Percentiles rank a stretch among this genome's conserved stretches.
Evolutionary conservation across 2,888 invertebrate genomes (phyloP).

Genomic region (Rotaria magnacalcarata): DNA sequence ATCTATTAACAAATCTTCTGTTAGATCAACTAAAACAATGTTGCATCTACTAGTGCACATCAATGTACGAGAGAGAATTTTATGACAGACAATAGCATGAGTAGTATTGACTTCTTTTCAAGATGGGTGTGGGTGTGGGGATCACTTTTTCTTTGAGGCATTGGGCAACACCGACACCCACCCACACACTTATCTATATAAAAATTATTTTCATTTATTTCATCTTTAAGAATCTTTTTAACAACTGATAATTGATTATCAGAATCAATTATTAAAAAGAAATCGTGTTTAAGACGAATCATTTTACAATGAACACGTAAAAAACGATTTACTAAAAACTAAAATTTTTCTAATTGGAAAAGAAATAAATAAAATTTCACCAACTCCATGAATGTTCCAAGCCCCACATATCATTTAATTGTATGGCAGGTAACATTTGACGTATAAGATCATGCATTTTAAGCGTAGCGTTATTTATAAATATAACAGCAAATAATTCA

Average conservation of each 20-base stretch:
- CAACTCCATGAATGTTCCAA: background rate
- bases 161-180: too few relatives aligned
- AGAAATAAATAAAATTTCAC: background rate
- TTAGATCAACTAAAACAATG: slow-evolving; percentile 53
- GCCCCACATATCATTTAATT: background rate
- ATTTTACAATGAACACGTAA: slow-evolving; percentile 17
- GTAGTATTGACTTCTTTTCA: too few relatives aligned
- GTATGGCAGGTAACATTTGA: background rate
- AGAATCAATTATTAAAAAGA: background rate
- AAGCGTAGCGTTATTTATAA: background rate
- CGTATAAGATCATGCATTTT: background rate
- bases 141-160: too few relatives aligned
- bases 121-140: too few relatives aligned
- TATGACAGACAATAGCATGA: too few relatives aligned
- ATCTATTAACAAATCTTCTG: slow-evolving; percentile 53
- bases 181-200: background rate
- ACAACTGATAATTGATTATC: background rate
- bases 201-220: background rate
- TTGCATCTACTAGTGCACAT: slow-evolving; percentile 52
- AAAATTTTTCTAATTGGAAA: background rate
- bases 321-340: background rate
- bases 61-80: slow-evolving; percentile 36
- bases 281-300: background rate
- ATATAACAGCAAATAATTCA: background rate
- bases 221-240: background rate